Evolutionary conservation across 2,888 invertebrate species (phyloP), one percentile per base, ranked within the genome.

Genomic region (Peribatodes rhomboidaria): DNA sequence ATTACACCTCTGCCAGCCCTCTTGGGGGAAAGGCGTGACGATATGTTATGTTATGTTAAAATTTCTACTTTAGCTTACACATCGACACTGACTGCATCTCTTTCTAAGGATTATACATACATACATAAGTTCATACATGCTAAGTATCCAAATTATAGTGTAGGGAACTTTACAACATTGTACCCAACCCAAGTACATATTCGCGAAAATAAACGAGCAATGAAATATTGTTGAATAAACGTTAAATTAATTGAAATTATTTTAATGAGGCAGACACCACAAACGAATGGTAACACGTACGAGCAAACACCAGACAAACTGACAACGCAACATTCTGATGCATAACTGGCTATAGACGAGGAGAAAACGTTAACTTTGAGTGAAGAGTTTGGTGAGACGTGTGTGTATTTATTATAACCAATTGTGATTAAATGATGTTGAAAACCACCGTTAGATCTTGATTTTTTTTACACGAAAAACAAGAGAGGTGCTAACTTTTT

Each of bases 291-390:
- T 37, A 58, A 22, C 62, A 16, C 22, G 47, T 52, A 57, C 61
- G 14, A 41, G 49, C 31, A 50, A 56, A 42, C 33, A 35, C 18
- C 31, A 49, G 67, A 64, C 66, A 60, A 63, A 67, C 62, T 67
- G 62, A 67, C 62, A 60, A 52, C 59, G 52, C 35, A 46, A 57
- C 57, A 18, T 46, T 8, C 52, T 63, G 63, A 63, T 58, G 57
- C 56, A 67, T 67, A 60, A 57, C 69, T 72, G 39, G 9, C 2
- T 37, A 35, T 53, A 61, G 31, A 14, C 61, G 18, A 47, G 31
- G 61, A 61, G 61, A 8, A n/a, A n/a, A 37, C 35, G 37, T 9
- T 27, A 20, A 10, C 9, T 46, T 53, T 18, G 33, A 41, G 13
- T 54, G 16, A 55, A 35, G n/a, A 65, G 57, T 46, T 22, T 4